Conservation (phyloP, 2,797 vertebrate genomes). For the Schizothorax lantsangensis region DNA sequence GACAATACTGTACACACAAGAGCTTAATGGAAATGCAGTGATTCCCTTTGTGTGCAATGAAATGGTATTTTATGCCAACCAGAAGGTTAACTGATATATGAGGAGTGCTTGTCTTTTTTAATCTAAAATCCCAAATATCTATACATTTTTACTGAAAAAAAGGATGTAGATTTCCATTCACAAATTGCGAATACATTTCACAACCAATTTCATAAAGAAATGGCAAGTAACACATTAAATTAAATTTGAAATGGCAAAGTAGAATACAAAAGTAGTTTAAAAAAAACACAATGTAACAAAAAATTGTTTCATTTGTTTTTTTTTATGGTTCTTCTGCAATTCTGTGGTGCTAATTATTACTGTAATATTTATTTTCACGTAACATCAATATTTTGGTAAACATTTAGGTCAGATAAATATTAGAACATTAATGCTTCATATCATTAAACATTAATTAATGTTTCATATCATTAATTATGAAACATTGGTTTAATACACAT, state of each 20-base stretch:
- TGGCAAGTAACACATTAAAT: no score
- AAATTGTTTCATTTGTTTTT: no score
- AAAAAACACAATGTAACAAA: no score
- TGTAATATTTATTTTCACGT: background rate
- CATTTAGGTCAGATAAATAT: no score
- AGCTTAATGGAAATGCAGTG: background rate
- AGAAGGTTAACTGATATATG: background rate
- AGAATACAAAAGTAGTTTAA: no score
- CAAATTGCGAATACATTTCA: background rate
- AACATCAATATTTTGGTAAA: background rate
- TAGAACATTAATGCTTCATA: no score
- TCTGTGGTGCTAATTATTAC: background rate
- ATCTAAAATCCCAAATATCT: background rate
- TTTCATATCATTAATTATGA: no score
- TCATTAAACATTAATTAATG: background rate
- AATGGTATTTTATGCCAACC: background rate
- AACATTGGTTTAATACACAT: no score
- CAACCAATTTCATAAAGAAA: background rate
- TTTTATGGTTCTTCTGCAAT: no score
- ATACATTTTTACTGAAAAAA: background rate
- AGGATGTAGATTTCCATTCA: background rate
- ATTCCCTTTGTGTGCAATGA: background rate
- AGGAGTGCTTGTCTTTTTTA: background rate
- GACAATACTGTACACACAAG: constrained; percentile 38
- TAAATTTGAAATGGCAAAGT: no score